A percentile compares a stretch with the other conserved stretches of the same genome.
These are phyloP conservation scores for Elegia similella DNA, from an alignment of 2,888 invertebrate species.

Conservation along the genomic window DNA sequence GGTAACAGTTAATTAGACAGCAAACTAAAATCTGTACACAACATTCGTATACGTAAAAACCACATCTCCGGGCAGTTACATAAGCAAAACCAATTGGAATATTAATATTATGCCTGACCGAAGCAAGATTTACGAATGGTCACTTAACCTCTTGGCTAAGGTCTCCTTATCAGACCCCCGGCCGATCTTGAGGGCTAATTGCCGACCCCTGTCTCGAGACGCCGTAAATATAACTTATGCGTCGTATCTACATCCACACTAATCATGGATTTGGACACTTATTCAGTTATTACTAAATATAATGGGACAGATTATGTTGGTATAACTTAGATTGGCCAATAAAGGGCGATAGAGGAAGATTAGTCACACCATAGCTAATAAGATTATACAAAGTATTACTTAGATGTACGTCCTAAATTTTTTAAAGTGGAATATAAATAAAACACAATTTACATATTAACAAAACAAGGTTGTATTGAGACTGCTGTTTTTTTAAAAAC, in stretches of 20 bases:
- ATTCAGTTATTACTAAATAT: conserved; percentile 11
- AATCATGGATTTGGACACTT: conserved; percentile 27
- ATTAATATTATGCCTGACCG: not conserved
- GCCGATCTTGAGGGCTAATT: conserved; percentile 29
- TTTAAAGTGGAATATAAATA: too few species aligned
- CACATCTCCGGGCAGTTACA: not conserved
- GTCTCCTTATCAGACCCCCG: conserved; percentile 20
- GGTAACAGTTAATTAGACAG: too few species aligned
- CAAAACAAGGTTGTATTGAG: too few species aligned
- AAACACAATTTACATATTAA: too few species aligned
- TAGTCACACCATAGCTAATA: too few species aligned
- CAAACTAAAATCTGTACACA: too few species aligned
- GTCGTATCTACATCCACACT: conserved; percentile 25
- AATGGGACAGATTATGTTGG: conserved; percentile 3
- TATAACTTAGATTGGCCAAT: not conserved
- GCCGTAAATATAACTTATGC: conserved; percentile 31
- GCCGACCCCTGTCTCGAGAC: conserved; percentile 26
- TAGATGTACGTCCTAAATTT: too few species aligned
- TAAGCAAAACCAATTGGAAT: conserved; percentile 3
- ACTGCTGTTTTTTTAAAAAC: too few species aligned
- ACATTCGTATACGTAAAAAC: too few species aligned
- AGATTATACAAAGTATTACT: too few species aligned
- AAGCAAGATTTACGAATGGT: conserved; percentile 8
- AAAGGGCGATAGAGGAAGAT: not conserved
- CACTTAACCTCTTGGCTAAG: conserved; percentile 15